Evolutionary conservation across 2,113 vertebrate genomes (phyloP).

Genomic region (Recurvirostra avosetta): DNA sequence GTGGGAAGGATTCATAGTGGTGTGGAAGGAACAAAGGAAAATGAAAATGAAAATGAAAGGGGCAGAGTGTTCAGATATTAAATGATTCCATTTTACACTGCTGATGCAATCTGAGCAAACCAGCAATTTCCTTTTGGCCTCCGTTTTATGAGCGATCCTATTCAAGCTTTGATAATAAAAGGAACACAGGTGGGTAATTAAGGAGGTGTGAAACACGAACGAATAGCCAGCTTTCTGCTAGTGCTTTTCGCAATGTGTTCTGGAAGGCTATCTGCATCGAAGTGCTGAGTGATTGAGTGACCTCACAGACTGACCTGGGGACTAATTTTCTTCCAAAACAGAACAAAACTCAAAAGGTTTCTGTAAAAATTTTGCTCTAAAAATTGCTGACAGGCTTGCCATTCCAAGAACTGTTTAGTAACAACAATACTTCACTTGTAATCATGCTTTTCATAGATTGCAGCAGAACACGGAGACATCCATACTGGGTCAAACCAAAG

Average conservation of each 20-base stretch:
- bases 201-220: conserved; percentile 73
- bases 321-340: conserved; percentile 33
- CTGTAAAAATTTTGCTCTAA: not conserved
- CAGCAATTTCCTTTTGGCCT: conserved; percentile 77
- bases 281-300: conserved; percentile 59
- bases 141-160: conserved; percentile 68
- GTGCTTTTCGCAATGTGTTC: not conserved
- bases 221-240: conserved; percentile 66
- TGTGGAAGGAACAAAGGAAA: conserved; percentile 21
- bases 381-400: not conserved
- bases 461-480: not conserved
- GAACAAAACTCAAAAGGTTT: conserved; percentile 26
- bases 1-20: not conserved
- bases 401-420: not conserved
- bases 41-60: conserved; percentile 20
- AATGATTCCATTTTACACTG: conserved; percentile 67
- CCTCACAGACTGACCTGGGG: conserved; percentile 50
- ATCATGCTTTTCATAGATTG: not conserved
- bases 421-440: not conserved
- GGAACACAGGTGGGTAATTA: conserved; percentile 77
- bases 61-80: conserved; percentile 61
- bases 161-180: conserved; percentile 75
- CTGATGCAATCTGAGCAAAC: conserved; percentile 72
- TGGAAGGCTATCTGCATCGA: conserved; percentile 31
- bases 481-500: not conserved